Percentiles rank a stretch among this genome's conserved stretches.
These are phyloP conservation scores for Eleutherodactylus coqui DNA, from an alignment of 2,797 vertebrate genomes.

Conservation along the genomic window DNA sequence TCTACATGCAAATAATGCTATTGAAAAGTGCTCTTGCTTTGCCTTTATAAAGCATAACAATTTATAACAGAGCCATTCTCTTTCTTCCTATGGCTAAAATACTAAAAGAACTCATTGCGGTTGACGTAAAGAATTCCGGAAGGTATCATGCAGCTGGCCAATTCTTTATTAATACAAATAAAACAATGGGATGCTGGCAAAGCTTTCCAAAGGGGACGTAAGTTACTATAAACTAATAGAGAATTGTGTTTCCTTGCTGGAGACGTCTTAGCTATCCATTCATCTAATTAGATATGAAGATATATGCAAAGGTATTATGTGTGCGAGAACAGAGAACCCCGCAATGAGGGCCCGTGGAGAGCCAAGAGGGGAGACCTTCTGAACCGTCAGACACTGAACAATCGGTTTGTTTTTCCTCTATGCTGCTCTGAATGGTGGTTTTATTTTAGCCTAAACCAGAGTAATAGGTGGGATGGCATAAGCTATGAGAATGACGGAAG, in stretches of 20 bases:
- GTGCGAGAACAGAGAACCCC: conserved; percentile 10
- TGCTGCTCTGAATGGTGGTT: neutral
- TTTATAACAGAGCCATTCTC: conserved; percentile 66
- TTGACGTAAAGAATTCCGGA: conserved; percentile 64
- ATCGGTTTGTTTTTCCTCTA: neutral
- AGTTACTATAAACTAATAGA: conserved; percentile 59
- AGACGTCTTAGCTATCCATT: conserved; percentile 52
- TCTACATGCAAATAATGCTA: conserved; percentile 73
- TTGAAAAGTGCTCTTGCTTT: conserved; percentile 66
- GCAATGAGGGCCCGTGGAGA: neutral
- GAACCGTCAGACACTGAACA: neutral
- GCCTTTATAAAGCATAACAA: conserved; percentile 68
- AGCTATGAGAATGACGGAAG: neutral
- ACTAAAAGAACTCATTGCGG: conserved; percentile 56
- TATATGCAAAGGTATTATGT: conserved; percentile 52
- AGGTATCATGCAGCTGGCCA: conserved; percentile 63
- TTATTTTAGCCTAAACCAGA: neutral
- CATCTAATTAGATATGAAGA: conserved; percentile 64
- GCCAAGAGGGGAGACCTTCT: neutral
- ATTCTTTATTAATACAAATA: conserved; percentile 61
- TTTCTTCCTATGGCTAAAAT: conserved; percentile 69
- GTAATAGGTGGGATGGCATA: neutral
- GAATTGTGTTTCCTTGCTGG: conserved; percentile 57
- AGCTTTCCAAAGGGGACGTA: conserved; percentile 52
- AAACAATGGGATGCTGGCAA: conserved; percentile 60